Evolutionary conservation across 1,140 invertebrate genomes (phyloP).

Genomic region (Drosophila funebris): DNA sequence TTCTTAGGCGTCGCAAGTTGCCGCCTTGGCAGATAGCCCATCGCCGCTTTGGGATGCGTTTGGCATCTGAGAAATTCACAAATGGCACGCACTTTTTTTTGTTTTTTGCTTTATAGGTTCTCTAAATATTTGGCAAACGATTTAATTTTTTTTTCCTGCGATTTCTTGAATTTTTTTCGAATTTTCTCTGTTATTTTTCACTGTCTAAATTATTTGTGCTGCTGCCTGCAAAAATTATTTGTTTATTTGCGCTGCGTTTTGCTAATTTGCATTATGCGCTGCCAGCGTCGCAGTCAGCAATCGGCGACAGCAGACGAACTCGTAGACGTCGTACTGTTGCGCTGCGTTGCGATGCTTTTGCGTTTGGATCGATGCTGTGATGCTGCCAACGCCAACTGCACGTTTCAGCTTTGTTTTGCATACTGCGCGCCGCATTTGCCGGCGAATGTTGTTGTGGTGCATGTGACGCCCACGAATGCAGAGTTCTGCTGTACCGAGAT

Average conservation of each 20-base stretch:
- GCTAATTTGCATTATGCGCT: conserved; percentile 65
- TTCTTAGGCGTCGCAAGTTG: conserved; percentile 37
- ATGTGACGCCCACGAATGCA: conserved; percentile 66
- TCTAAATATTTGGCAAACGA: conserved; percentile 74
- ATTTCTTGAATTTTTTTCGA: conserved; percentile 52
- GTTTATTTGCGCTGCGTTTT: conserved; percentile 67
- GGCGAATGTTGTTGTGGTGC: conserved; percentile 78
- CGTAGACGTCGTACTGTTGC: conserved; percentile 23
- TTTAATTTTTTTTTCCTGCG: conserved; percentile 14
- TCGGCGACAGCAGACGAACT: no score
- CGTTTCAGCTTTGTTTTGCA: conserved; percentile 79
- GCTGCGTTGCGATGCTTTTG: conserved; percentile 15
- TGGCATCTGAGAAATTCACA: conserved; percentile 20
- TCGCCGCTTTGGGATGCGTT: not conserved
- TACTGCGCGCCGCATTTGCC: conserved; percentile 70
- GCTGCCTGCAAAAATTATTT: conserved; percentile 51
- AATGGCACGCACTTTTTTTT: conserved; percentile 55
- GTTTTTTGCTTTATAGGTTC: conserved; percentile 62
- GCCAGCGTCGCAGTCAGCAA: conserved; percentile 18
- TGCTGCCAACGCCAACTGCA: conserved; percentile 61
- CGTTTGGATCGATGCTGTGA: conserved; percentile 3
- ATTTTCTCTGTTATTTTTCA: conserved; percentile 67
- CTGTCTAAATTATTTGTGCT: conserved; percentile 64
- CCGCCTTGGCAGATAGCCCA: conserved; percentile 18
- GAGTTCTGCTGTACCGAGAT: conserved; percentile 33